Conservation (phyloP, 2,797 vertebrate species). For the Rhinatrema bivittatum region DNA sequence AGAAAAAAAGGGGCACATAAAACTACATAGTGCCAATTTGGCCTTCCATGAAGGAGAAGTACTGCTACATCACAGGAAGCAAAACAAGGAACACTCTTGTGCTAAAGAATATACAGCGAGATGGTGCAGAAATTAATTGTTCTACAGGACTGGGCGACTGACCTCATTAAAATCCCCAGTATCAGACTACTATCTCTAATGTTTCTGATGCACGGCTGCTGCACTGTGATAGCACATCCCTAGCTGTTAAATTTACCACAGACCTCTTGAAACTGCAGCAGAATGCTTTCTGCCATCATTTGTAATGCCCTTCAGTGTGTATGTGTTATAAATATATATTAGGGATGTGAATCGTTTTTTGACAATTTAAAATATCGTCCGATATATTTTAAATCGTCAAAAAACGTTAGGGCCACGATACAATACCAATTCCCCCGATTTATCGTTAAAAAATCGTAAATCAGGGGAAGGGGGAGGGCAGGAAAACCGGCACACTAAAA, state of each 20-base stretch:
- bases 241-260: constrained; percentile 18
- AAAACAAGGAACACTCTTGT: constrained; percentile 19
- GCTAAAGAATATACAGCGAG: constrained; percentile 22
- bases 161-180: constrained; percentile 25
- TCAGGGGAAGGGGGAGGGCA: no score
- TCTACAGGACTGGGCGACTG: constrained; percentile 27
- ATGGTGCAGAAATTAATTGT: constrained; percentile 33
- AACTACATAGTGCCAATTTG: constrained; percentile 19
- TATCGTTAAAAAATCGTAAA: no score
- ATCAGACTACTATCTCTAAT: constrained; percentile 13
- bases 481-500: no score
- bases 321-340: neutral
- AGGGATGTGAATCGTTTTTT: no score
- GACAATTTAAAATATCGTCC: no score
- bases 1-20: constrained; percentile 9
- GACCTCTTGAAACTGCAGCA: constrained; percentile 4
- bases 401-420: no score
- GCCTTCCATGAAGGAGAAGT: constrained; percentile 21
- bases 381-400: no score
- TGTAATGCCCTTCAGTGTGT: neutral
- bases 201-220: constrained; percentile 10
- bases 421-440: no score
- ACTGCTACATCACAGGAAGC: constrained; percentile 4
- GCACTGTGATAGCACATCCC: constrained; percentile 9
- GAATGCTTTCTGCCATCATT: constrained; percentile 1